phyloP scores from a whole-genome alignment of 2,113 vertebrate genomes.

The Phasianus colchicus region DNA sequence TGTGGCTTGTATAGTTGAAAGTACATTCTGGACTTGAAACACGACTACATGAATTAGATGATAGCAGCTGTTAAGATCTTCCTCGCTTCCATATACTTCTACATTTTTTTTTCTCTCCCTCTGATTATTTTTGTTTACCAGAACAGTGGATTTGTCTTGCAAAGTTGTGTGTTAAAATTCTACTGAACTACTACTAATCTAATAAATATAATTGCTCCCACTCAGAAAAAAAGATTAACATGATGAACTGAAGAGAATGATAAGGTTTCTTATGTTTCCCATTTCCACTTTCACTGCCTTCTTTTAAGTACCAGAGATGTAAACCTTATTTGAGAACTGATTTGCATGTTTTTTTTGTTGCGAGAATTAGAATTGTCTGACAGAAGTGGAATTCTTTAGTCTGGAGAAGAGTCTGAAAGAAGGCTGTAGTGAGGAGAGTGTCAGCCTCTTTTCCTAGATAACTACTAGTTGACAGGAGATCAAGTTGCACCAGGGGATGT shows the following conservation, averaged over 20 bases:
- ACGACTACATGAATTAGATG: no score
- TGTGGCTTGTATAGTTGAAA: no score
- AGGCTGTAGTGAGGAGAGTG: no score
- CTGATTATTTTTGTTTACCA: not conserved
- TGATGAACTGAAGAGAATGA: not conserved
- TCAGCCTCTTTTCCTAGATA: no score
- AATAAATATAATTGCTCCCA: not conserved
- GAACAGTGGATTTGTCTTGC: not conserved
- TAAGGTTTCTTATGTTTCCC: not conserved
- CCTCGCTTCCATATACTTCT: not conserved
- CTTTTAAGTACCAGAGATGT: not conserved
- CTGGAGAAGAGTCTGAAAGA: no score
- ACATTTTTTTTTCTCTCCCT: not conserved
- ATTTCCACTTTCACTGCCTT: not conserved
- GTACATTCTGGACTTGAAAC: no score
- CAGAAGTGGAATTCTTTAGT: no score
- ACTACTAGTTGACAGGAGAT: no score
- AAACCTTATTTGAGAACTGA: not conserved
- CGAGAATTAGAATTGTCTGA: not conserved
- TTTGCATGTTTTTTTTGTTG: not conserved
- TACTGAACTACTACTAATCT: not conserved
- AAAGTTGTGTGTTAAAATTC: not conserved
- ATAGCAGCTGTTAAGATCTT: no score
- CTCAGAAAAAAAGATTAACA: not conserved
- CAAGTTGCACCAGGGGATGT: no score